phyloP scores from a whole-genome alignment of 37 sponge, comb jelly and placozoan species.

The Geodia barretti region DNA sequence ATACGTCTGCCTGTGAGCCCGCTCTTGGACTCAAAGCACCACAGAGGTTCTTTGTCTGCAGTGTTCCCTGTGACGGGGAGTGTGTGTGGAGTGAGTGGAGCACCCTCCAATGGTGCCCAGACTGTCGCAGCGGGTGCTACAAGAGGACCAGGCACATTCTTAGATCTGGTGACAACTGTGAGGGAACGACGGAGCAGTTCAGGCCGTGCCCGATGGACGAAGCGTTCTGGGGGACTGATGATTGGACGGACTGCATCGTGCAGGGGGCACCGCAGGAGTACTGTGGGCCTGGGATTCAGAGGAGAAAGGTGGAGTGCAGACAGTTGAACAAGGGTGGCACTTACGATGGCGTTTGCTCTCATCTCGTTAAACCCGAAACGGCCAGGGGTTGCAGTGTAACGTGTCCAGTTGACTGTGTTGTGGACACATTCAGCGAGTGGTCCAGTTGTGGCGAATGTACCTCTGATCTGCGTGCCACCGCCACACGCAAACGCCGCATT shows the following conservation, averaged over 20 bases:
- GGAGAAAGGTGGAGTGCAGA: slow-evolving; percentile 16
- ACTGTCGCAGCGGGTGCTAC: slow-evolving; percentile 7
- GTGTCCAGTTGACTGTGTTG: slow-evolving; percentile 45
- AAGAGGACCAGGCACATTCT: not conserved
- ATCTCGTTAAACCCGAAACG: not conserved
- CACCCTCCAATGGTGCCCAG: slow-evolving; percentile 6
- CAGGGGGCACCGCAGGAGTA: not conserved
- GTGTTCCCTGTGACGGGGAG: slow-evolving; percentile 17
- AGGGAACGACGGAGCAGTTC: not conserved
- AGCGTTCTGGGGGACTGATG: not conserved
- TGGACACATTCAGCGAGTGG: slow-evolving; percentile 22
- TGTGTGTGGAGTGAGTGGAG: slow-evolving; percentile 44
- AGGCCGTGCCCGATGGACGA: not conserved
- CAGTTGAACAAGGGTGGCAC: not conserved
- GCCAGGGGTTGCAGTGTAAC: slow-evolving; percentile 7
- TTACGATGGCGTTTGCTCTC: not conserved
- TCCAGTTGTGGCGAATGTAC: not conserved
- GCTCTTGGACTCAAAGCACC: not conserved
- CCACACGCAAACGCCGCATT: not conserved
- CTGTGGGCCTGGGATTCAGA: slow-evolving; percentile 23
- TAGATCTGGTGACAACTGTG: not conserved
- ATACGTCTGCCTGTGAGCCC: not conserved
- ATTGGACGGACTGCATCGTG: slow-evolving; percentile 29
- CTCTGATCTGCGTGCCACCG: not conserved
- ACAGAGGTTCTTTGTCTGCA: not conserved